Conservation (phyloP, 2,888 invertebrate genomes). For the Philereme transversata region DNA sequence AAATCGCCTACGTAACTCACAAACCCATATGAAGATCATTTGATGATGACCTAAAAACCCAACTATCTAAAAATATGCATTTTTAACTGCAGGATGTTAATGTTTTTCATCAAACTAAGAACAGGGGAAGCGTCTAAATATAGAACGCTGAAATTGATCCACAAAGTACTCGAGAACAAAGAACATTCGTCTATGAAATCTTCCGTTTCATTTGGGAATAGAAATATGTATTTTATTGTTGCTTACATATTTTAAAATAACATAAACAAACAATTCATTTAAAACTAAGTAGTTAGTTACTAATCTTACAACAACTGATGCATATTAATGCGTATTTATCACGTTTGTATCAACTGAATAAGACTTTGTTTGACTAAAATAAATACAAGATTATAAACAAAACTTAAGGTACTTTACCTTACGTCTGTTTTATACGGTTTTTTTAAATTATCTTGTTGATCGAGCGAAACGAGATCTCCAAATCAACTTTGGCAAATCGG, state of each 20-base stretch:
- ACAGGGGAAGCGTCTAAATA: constrained; percentile 10
- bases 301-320: constrained; percentile 12
- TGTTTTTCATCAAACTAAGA: constrained; percentile 11
- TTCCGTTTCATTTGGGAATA: neutral
- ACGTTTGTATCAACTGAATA: constrained; percentile 5
- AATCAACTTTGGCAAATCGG: no score
- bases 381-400: constrained; percentile 10
- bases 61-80: neutral
- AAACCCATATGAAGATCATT: no score
- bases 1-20: no score
- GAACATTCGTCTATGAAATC: constrained; percentile 1
- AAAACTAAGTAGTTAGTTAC: constrained; percentile 5
- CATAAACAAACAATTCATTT: neutral
- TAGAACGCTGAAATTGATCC: constrained; percentile 2
- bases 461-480: no score
- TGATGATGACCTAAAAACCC: no score
- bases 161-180: constrained; percentile 9
- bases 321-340: constrained; percentile 10
- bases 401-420: constrained; percentile 11
- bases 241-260: neutral
- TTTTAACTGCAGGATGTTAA: constrained; percentile 15
- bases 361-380: constrained; percentile 10
- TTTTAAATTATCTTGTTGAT: constrained; percentile 4
- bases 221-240: neutral
- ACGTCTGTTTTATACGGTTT: constrained; percentile 14